Evolutionary conservation across 53 echinoderm and acorn worm species (phyloP).

Genomic region (Arbacia lixula): DNA sequence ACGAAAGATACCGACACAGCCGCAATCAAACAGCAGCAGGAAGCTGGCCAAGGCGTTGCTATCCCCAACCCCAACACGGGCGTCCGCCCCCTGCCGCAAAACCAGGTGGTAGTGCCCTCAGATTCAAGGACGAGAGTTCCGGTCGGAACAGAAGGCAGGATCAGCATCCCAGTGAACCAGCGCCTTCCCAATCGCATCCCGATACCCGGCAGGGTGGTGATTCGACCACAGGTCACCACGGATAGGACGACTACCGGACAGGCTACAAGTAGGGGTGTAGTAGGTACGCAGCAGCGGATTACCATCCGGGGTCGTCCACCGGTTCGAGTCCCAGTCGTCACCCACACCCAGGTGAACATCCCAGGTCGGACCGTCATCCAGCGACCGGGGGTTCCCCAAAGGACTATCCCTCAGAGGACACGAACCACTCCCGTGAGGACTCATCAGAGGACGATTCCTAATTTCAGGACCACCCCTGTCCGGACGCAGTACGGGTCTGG

Average conservation of each 20-base stretch:
- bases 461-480: background rate
- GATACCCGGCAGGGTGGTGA: too few species aligned
- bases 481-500: background rate
- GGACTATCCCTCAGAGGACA: too few species aligned
- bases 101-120: too few species aligned
- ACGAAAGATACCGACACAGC: background rate
- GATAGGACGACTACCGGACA: background rate
- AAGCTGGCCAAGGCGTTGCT: background rate
- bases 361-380: constrained; percentile 8
- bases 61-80: too few species aligned
- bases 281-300: too few species aligned
- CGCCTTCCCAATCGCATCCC: too few species aligned
- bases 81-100: too few species aligned
- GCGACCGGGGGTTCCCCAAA: constrained; percentile 6
- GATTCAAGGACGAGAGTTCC: too few species aligned
- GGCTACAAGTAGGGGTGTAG: background rate
- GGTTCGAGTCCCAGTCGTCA: background rate
- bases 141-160: too few species aligned
- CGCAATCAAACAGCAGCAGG: too few species aligned
- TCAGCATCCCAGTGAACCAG: too few species aligned
- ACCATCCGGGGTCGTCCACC: too few species aligned
- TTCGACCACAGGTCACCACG: constrained; percentile 12
- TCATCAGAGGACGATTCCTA: background rate
- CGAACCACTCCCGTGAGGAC: constrained; percentile 3
- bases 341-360: background rate